Percentiles rank a stretch among this genome's conserved stretches.
Evolutionary conservation across 1,140 invertebrate species (phyloP).

Genomic region (Melitaea cinxia): DNA sequence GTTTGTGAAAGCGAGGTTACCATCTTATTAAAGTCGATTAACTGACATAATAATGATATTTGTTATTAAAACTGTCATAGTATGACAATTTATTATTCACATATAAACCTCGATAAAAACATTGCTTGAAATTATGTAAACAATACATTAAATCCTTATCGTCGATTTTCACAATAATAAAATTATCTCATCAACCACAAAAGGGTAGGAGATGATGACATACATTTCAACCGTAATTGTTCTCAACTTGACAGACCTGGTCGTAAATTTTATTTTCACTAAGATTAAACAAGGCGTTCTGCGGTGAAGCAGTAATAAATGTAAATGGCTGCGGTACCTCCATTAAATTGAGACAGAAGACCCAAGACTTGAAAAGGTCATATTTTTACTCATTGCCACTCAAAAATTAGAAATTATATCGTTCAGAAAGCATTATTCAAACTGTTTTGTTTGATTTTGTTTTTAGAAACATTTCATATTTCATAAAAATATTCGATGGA

Average conservation of each 20-base stretch:
- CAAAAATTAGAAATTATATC: constrained; percentile 28
- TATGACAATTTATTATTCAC: no score
- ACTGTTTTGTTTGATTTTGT: constrained; percentile 16
- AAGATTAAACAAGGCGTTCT: constrained; percentile 47
- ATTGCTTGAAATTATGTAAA: background rate
- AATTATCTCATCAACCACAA: constrained; percentile 29
- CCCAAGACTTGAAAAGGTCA: constrained; percentile 40
- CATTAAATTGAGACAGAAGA: constrained; percentile 44
- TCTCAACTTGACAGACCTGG: constrained; percentile 43
- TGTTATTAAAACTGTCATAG: no score
- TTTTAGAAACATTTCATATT: background rate
- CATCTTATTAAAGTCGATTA: no score
- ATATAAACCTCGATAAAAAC: no score
- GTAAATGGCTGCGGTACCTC: constrained; percentile 43
- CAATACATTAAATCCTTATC: constrained; percentile 29
- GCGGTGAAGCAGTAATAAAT: constrained; percentile 46
- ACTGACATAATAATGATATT: no score
- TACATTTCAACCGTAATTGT: constrained; percentile 42
- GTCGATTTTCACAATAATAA: constrained; percentile 27
- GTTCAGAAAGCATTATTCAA: constrained; percentile 14
- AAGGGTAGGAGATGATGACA: constrained; percentile 46
- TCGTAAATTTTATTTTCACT: constrained; percentile 49
- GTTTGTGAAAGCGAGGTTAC: no score
- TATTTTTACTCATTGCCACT: constrained; percentile 31
- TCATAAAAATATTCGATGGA: no score